Evolutionary conservation across 2,797 vertebrate genomes (phyloP).

Genomic region (Sarcoramphus papa): DNA sequence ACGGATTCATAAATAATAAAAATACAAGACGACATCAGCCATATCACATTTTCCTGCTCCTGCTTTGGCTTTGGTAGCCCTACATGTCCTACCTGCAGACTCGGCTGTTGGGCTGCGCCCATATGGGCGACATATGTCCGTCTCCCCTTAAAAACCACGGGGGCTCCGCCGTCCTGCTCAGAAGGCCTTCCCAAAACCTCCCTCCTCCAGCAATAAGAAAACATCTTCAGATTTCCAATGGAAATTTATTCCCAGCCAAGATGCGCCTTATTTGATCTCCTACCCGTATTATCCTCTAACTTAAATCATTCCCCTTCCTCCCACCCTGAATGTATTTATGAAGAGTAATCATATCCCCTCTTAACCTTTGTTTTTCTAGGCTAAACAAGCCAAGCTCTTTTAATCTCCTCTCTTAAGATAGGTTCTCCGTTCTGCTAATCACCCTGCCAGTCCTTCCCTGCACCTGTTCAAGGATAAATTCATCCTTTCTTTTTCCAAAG

Average conservation of each 20-base stretch:
- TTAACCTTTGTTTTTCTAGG: conserved; percentile 64
- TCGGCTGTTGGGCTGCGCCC: rapidly evolving
- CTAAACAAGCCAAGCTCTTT: conserved; percentile 58
- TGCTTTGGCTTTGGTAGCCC: neutral
- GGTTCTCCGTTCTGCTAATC: conserved; percentile 32
- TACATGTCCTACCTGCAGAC: neutral
- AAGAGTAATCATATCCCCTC: conserved; percentile 59
- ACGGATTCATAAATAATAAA: neutral
- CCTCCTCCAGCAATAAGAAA: neutral
- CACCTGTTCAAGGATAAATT: conserved; percentile 45
- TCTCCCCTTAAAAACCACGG: rapidly evolving
- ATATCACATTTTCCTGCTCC: neutral
- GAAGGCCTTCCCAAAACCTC: neutral
- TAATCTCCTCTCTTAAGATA: conserved; percentile 51
- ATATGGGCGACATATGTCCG: neutral
- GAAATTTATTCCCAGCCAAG: neutral
- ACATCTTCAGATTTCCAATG: neutral
- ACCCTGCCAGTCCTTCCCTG: neutral
- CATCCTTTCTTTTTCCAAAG: neutral
- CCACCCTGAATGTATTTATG: conserved; percentile 39
- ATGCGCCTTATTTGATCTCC: neutral
- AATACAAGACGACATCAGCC: neutral
- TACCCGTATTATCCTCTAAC: neutral
- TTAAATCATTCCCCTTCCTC: conserved; percentile 70
- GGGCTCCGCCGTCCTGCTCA: neutral